Evolutionary conservation across 2,888 invertebrate genomes (phyloP), one percentile per base, ranked within the genome.

Genomic region (Temnothorax rugatulus): DNA sequence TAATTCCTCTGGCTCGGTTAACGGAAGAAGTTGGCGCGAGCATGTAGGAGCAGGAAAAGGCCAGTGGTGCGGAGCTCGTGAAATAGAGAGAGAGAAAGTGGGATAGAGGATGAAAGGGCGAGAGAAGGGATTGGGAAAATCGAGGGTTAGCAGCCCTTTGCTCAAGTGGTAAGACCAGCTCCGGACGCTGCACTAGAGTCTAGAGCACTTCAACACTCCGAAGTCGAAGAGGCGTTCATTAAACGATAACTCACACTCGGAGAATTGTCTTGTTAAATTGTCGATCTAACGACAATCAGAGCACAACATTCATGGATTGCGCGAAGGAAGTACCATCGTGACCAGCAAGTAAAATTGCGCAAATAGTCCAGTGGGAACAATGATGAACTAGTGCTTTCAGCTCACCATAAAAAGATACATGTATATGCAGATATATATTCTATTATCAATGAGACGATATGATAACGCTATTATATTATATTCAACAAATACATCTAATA

Each of bases 181-280:
- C 90, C 87, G 91, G 89, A 90, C 89, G 87, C 85, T 91, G 89
- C 90, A 93, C 90, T 93, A 92, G 90, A 92, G 89, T 93, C 90
- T 92, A 92, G 92, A 89, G 92, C 89, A 86, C 93, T 92, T 84
- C 84, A 92, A 81, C 90, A 86, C 84, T 86, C 89, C 90, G 86
- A 88, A 90, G 88, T 88, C 89, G 86, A 88, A 91, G 92, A 90
- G 91, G 90, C 91, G 92, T 93, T 94, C 93, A 92, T 94, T 93
- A 94, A 94, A 92, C 91, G 91, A 93, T 93, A 94, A 94, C 92
- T 93, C 91, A 89, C 90, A 91, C 90, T 91, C 88, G 74, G 83
- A 91, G 90, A 90, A 90, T 90, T 86, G 87, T 91, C 90, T 89
- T 87, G 90, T 90, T 90, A 90, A 90, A 90, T 89, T 86, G 90